These are phyloP conservation scores for Globicephala melas DNA, from an alignment of 2,113 vertebrate genomes.

Conservation along the genomic window DNA sequence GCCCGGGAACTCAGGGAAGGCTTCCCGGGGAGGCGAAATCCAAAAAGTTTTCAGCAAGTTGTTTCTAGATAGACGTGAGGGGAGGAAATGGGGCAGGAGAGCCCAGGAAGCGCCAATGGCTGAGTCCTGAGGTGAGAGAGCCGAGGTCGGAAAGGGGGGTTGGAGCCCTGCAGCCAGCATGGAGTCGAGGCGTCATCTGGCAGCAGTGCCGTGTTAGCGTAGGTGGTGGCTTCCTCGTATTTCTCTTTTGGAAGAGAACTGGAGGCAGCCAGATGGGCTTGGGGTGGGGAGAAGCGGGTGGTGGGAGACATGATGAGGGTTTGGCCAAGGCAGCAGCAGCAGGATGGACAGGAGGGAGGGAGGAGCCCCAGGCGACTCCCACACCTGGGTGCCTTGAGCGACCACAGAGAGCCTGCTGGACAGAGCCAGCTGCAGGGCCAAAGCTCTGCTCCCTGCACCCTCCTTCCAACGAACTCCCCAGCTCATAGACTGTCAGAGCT, in stretches of 20 bases:
- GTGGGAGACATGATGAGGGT: neutral
- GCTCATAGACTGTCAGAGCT: neutral
- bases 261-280: neutral
- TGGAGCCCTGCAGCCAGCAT: neutral
- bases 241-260: neutral
- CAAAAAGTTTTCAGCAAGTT: neutral
- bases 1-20: neutral
- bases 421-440: no score
- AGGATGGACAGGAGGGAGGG: neutral
- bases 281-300: neutral
- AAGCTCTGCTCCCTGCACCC: neutral
- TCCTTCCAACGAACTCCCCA: neutral
- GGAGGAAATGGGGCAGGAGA: neutral
- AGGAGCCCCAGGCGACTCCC: neutral
- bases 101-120: neutral
- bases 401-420: rapidly evolving
- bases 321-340: neutral
- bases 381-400: neutral
- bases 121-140: neutral
- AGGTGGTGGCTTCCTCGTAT: neutral
- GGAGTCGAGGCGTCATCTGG: rapidly evolving
- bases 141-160: neutral
- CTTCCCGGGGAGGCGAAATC: neutral
- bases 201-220: rapidly evolving
- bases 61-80: neutral